phyloP scores from a whole-genome alignment of 53 echinoderm and acorn worm genomes.

The Actinopyga echinites region DNA sequence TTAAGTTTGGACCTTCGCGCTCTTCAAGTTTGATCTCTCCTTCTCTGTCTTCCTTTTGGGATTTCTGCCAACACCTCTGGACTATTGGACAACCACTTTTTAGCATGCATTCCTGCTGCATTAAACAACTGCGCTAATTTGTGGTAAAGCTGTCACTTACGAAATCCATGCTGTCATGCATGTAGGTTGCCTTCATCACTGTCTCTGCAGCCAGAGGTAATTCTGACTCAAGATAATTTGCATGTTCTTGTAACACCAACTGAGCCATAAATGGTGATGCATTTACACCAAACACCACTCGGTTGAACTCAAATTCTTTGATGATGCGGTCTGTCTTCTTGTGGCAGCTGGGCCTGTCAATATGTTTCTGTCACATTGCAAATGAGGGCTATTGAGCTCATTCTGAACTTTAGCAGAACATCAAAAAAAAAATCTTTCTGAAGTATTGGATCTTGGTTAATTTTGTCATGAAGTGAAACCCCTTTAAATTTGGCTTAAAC shows the following conservation, averaged over 20 bases:
- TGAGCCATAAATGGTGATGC: conserved; percentile 43
- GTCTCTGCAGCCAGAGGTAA: conserved; percentile 35
- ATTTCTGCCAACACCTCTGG: conserved; percentile 9
- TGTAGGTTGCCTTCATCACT: conserved; percentile 31
- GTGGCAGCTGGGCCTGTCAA: too few species aligned
- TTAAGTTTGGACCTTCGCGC: background rate
- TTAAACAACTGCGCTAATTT: conserved; percentile 10
- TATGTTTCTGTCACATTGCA: too few species aligned
- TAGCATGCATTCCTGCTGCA: conserved; percentile 1
- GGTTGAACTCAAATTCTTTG: conserved; percentile 22
- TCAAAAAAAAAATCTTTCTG: conserved; percentile 34
- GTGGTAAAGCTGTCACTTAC: conserved; percentile 10
- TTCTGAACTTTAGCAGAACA: conserved; percentile 10
- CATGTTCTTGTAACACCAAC: conserved; percentile 26
- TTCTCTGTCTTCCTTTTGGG: conserved; percentile 7
- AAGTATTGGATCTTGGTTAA: conserved; percentile 35
- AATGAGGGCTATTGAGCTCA: too few species aligned
- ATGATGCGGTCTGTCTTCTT: too few species aligned
- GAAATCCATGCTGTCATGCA: conserved; percentile 45
- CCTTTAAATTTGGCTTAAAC: conserved; percentile 17
- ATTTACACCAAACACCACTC: conserved; percentile 42
- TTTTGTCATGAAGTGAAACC: conserved; percentile 19
- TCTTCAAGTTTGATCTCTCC: conserved; percentile 26
- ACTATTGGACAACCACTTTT: conserved; percentile 15
- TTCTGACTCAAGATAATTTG: background rate